These are phyloP conservation scores for Theristicus caerulescens DNA, from an alignment of 2,113 vertebrate genomes.

Conservation along the genomic window DNA sequence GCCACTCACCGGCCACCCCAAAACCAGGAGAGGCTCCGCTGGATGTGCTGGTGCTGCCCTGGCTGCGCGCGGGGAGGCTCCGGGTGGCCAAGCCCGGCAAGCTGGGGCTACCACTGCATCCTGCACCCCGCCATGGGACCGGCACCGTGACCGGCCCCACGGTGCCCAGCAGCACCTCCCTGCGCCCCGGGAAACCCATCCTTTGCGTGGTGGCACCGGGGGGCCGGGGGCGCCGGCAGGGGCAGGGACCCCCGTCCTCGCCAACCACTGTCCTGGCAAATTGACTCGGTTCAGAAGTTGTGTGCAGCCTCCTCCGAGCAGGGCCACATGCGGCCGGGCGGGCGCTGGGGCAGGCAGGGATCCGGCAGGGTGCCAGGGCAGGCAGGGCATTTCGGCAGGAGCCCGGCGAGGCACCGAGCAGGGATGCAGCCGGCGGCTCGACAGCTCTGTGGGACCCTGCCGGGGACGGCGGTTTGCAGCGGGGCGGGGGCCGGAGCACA, in stretches of 20 bases:
- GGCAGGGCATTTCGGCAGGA: neutral
- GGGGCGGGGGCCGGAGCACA: neutral
- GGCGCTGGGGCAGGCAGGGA: neutral
- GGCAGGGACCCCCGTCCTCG: neutral
- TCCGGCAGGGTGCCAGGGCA: neutral
- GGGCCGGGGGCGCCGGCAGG: neutral
- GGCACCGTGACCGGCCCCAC: neutral
- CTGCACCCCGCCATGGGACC: neutral
- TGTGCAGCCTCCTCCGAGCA: neutral
- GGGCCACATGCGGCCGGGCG: neutral
- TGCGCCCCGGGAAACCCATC: fast-evolving
- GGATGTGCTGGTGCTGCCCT: neutral
- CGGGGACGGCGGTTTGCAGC: neutral
- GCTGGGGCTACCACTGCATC: neutral
- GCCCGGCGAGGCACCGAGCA: neutral
- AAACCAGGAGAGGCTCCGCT: neutral
- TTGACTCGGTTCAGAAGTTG: fast-evolving
- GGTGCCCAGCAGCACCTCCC: neutral
- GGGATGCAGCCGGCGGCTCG: neutral
- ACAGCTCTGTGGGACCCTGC: neutral
- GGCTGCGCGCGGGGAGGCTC: fast-evolving
- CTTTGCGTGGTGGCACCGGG: neutral
- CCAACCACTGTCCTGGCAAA: neutral
- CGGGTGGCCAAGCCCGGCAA: fast-evolving
- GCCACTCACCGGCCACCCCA: neutral